phyloP scores from a whole-genome alignment of 2,888 invertebrate genomes.

The Nezara viridula region DNA sequence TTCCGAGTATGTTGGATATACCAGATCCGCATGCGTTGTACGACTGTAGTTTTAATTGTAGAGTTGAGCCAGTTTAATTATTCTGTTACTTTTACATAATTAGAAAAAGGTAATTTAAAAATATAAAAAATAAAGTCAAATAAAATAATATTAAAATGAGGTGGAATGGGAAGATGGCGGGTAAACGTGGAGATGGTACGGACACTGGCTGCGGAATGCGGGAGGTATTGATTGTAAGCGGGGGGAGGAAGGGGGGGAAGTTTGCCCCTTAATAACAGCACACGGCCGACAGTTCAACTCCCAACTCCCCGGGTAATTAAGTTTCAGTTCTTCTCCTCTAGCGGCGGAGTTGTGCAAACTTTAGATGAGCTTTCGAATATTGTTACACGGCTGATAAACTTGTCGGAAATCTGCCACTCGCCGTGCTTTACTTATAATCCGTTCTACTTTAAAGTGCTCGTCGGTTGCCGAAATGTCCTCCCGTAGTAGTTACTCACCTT shows the following conservation, averaged over 20 bases:
- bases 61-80: no score
- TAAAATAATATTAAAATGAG: not conserved
- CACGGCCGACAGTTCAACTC: conserved; percentile 55
- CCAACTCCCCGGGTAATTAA: conserved; percentile 55
- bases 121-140: not conserved
- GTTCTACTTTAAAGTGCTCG: not conserved
- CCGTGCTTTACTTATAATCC: conserved; percentile 22
- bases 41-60: no score
- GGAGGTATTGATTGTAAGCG: conserved; percentile 51
- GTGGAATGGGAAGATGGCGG: not conserved
- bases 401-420: conserved; percentile 37
- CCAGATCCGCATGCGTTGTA: no score
- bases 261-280: conserved; percentile 53
- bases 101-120: no score
- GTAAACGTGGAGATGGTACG: not conserved
- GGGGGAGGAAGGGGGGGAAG: conserved; percentile 6
- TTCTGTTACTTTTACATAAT: no score
- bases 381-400: conserved; percentile 53
- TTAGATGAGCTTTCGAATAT: conserved; percentile 59
- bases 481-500: not conserved
- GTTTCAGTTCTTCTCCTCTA: conserved; percentile 57
- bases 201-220: conserved; percentile 47
- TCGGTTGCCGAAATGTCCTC: not conserved
- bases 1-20: no score
- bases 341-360: conserved; percentile 28